A percentile compares a stretch with the other conserved stretches of the same genome.
These are phyloP conservation scores for Drosophila paracracens DNA, from an alignment of 2,888 invertebrate species.

Conservation along the genomic window DNA sequence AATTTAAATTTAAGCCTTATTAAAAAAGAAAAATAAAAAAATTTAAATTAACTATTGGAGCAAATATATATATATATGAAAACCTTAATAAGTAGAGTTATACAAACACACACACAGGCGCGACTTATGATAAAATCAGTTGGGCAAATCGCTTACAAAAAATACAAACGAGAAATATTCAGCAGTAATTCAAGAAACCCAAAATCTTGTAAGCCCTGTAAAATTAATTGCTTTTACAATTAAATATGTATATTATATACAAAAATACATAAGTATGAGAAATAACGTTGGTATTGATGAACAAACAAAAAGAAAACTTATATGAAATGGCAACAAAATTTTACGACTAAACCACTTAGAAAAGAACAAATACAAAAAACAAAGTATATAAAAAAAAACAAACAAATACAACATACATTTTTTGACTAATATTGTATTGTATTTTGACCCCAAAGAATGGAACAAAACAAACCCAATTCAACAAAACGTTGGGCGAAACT, in stretches of 20 bases:
- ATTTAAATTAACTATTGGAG: constrained; percentile 66
- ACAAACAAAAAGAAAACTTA: constrained; percentile 12
- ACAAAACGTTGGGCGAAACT: constrained; percentile 65
- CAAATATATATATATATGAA: constrained; percentile 47
- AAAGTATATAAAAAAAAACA: not conserved
- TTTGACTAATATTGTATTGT: constrained; percentile 74
- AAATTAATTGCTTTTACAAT: constrained; percentile 73
- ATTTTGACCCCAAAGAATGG: constrained; percentile 77
- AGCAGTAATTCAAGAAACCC: constrained; percentile 20
- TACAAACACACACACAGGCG: constrained; percentile 29
- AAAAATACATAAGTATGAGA: constrained; percentile 41
- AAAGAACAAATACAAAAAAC: constrained; percentile 46
- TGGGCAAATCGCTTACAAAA: constrained; percentile 40
- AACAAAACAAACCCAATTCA: constrained; percentile 56
- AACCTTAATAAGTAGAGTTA: constrained; percentile 65
- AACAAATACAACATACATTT: constrained; percentile 53
- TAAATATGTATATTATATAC: constrained; percentile 68
- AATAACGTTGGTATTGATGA: constrained; percentile 44
- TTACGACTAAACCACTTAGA: constrained; percentile 62
- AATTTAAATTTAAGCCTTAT: constrained; percentile 64
- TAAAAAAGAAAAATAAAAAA: constrained; percentile 40
- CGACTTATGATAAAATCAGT: constrained; percentile 46
- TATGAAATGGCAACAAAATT: constrained; percentile 59
- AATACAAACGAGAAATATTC: constrained; percentile 25
- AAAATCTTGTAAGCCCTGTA: constrained; percentile 55